Evolutionary conservation across 1,140 invertebrate genomes (phyloP).

Genomic region (Aphis gossypii): DNA sequence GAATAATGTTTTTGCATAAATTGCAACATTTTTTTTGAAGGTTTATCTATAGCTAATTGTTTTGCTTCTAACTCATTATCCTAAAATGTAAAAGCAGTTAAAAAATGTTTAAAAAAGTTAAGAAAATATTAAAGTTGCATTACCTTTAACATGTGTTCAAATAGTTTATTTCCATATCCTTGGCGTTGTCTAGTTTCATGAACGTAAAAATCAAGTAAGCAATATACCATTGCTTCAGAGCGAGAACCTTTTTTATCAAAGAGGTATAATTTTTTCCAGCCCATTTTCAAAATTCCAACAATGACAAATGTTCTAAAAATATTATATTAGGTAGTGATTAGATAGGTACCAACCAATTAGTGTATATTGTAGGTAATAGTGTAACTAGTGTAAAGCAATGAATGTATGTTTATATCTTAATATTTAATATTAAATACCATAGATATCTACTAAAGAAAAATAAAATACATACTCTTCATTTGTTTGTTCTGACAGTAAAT

Average conservation of each 20-base stretch:
- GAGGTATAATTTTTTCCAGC: constrained; percentile 83
- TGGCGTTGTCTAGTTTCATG: constrained; percentile 79
- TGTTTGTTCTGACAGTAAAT: constrained; percentile 67
- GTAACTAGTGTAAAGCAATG: too few species aligned
- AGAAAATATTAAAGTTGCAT: neutral
- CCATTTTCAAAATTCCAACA: constrained; percentile 83
- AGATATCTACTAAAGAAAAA: neutral
- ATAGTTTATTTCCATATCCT: constrained; percentile 79
- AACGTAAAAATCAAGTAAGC: constrained; percentile 88
- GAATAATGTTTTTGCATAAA: constrained; percentile 87
- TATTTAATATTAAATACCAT: too few species aligned
- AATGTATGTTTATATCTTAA: too few species aligned
- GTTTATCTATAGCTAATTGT: constrained; percentile 87
- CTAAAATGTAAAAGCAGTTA: constrained; percentile 66
- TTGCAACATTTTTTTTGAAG: constrained; percentile 83
- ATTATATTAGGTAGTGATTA: too few species aligned
- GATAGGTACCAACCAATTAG: too few species aligned
- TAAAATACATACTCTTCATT: constrained; percentile 24
- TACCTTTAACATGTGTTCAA: constrained; percentile 80
- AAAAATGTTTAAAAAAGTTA: neutral
- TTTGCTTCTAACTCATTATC: constrained; percentile 74
- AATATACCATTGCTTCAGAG: constrained; percentile 78
- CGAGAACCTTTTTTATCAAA: constrained; percentile 75
- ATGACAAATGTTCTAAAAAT: constrained; percentile 68
- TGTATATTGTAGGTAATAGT: too few species aligned